Evolutionary conservation across 1,140 invertebrate species (phyloP), one percentile per base, ranked within the genome.

Genomic region (Pseudomyrmex cubaensis): DNA sequence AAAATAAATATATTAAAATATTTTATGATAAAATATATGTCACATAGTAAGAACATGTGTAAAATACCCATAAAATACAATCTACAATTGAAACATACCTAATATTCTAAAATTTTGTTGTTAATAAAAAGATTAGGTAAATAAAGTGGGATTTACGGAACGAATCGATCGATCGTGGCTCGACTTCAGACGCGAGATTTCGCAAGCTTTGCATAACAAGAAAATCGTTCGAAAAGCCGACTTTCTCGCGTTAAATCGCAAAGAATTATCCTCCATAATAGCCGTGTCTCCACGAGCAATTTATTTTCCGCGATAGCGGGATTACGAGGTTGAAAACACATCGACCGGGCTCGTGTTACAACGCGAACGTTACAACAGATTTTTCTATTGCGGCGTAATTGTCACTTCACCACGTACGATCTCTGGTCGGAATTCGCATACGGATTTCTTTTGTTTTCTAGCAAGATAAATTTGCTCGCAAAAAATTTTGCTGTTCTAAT

Each of bases 361-460:
- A 54, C 46, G 12, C 20, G 10, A 59, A 17, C 54, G 44, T 48
- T 70, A 48, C 76, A 48, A 70, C 69, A 20, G 76, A 80, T 80
- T 72, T 80, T 72, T 72, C 20, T 72, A 80, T 80, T 66, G 12
- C 44, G 54, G 70, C 3, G n/a, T 72, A 59, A 80, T 70, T 80
- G 66, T 80, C 66, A 56, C 15, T 64, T 70, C 59, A 20, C 52
- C 76, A 12, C 52, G 76, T 17, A 50, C 44, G 76, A 67, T 54
- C 9, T 20, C 10, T 20, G 63, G 15, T 7, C 35, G 13, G 9
- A 77, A 77, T 69, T 69, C 66, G 56, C 50, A 20, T 10, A 63
- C 7, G 74, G 63, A 7, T 35, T 35, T 35, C 35, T 35, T 35
- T 35, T 0, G 35, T 35, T 35, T 35, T 35, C 35, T 7, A 35